A percentile compares a stretch with the other conserved stretches of the same genome.
Evolutionary conservation across 2,113 vertebrate genomes (phyloP).

Genomic region (Scomber colias): DNA sequence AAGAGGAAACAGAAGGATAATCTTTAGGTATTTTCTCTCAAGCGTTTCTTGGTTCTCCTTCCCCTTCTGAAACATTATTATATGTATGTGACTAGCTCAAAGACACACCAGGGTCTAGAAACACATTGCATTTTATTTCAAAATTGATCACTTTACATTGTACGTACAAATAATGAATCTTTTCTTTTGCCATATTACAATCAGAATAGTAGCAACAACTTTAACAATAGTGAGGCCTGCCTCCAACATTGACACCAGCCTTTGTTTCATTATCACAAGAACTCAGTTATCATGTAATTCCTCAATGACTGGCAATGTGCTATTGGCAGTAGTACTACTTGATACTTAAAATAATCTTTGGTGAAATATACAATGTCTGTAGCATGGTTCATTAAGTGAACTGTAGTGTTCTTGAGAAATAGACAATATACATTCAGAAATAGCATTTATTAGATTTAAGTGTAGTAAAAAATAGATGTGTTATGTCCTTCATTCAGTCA

Average conservation of each 20-base stretch:
- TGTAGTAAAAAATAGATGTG: constrained; percentile 45
- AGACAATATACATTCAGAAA: constrained; percentile 28
- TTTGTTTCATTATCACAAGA: constrained; percentile 35
- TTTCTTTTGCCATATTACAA: constrained; percentile 14
- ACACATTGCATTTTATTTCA: constrained; percentile 54
- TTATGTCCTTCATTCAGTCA: constrained; percentile 19
- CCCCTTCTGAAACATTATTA: background rate
- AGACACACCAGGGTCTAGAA: constrained; percentile 29
- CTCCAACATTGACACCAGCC: background rate
- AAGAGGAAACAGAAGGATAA: background rate
- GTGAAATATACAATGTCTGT: constrained; percentile 1
- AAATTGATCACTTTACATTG: constrained; percentile 39
- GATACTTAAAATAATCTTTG: constrained; percentile 3
- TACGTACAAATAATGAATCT: constrained; percentile 27
- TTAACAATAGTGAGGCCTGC: background rate
- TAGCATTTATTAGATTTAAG: constrained; percentile 9
- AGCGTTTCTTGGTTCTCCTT: too few relatives aligned
- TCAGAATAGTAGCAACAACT: background rate
- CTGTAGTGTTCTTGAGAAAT: constrained; percentile 28
- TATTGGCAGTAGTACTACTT: background rate
- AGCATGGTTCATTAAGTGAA: background rate
- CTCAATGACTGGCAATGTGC: background rate
- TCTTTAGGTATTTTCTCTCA: background rate
- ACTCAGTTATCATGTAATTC: constrained; percentile 3
- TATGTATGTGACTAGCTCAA: background rate